Evolutionary conservation across 37 sponge, comb jelly and placozoan species (phyloP).

Genomic region (Hexactinellida sp.): DNA sequence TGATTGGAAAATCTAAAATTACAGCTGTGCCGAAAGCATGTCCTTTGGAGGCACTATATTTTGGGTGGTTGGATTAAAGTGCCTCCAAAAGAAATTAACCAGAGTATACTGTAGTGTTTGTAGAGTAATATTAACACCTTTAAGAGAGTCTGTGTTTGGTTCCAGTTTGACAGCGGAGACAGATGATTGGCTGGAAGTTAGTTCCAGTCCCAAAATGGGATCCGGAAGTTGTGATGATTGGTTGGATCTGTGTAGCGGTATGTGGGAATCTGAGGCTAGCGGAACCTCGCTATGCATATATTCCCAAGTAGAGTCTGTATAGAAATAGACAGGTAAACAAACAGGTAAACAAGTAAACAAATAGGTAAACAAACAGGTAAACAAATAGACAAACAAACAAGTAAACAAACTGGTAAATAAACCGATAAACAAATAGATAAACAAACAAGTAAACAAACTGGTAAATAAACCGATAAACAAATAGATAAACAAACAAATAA

Average conservation of each 20-base stretch:
- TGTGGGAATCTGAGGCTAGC: not conserved
- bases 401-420: not conserved
- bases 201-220: not conserved
- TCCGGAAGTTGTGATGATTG: not conserved
- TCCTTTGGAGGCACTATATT: too few species aligned
- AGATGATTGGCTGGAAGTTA: not conserved
- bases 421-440: not conserved
- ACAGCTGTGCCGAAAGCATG: too few species aligned
- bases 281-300: not conserved
- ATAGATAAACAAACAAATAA: too few species aligned
- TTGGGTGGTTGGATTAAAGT: too few species aligned
- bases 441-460: not conserved
- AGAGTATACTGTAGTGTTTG: too few species aligned
- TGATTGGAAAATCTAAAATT: too few species aligned
- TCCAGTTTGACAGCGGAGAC: too few species aligned
- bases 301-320: not conserved
- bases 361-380: not conserved
- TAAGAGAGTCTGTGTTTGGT: too few species aligned
- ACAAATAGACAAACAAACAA: not conserved
- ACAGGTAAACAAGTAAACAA: not conserved
- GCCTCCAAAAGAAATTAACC: too few species aligned
- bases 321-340: not conserved
- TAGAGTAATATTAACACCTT: too few species aligned
- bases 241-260: conserved; percentile 11
- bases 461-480: too few species aligned